A percentile compares a stretch with the other conserved stretches of the same genome.
phyloP scores from a whole-genome alignment of 1,140 invertebrate species.

The Diorhabda elongata region DNA sequence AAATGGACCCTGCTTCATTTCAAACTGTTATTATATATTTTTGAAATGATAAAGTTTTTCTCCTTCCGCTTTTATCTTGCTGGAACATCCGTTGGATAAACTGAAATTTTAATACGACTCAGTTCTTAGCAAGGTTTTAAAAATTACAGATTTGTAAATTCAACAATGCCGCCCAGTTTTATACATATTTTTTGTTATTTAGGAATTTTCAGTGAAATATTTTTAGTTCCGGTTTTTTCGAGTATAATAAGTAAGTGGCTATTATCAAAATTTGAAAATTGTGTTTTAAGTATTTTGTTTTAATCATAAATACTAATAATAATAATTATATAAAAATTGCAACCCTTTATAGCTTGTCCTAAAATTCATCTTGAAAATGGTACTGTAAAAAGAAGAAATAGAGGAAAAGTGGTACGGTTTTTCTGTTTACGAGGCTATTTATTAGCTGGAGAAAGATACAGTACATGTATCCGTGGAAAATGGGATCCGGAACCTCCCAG shows the following conservation, averaged over 20 bases:
- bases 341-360: not conserved
- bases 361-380: constrained; percentile 30
- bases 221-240: not conserved
- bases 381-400: constrained; percentile 29
- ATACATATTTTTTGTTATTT: not conserved
- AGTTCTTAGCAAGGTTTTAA: not conserved
- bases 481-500: constrained; percentile 38
- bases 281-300: no score
- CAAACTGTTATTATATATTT: constrained; percentile 3
- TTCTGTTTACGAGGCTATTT: constrained; percentile 37
- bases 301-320: no score
- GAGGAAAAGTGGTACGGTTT: constrained; percentile 34
- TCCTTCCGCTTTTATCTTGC: constrained; percentile 8
- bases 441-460: constrained; percentile 40
- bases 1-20: not conserved
- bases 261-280: no score
- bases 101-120: not conserved
- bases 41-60: constrained; percentile 11
- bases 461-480: constrained; percentile 33
- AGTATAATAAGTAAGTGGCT: no score
- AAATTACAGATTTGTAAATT: no score
- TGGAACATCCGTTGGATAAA: constrained; percentile 8
- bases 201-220: not conserved
- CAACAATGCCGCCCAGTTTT: no score
- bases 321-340: no score